Base-by-base conservation (phyloP, 2,113 vertebrate species). In the Ammodytes dubius region DNA sequence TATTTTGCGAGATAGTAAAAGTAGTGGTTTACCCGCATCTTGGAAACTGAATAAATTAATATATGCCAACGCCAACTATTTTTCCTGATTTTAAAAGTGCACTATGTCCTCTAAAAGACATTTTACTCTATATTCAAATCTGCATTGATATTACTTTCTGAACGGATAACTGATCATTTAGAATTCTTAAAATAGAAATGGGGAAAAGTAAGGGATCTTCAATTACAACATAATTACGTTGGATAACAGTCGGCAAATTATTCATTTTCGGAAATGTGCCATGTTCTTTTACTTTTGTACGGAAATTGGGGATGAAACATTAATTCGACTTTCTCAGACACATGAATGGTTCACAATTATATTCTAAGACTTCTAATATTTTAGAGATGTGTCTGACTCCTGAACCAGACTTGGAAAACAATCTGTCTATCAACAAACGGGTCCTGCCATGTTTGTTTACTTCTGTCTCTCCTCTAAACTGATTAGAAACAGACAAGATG, bases 401-500 rank as follows among this genome's bases (percentile, higher is more conserved):
- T 46, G 63, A 74, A 63, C 3, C 14, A 37, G 66, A 66, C 43
- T 40, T 58, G 39, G n/a, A 45, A 40, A 53, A 66, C 59, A 27
- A 27, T 27, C 27, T 27, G 27, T 27, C 27, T 11, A 9, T 59
- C 45, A 6, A 13, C 54, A 45, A 19, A 40, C 52, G 47, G n/a
- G 74, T 70, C 61, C 54, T 19, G 19, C 61, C 61, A n/a, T 58
- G 57, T 82, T 68, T 86, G 71, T 78, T 68, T 77, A 43, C 66
- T 39, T 56, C n/a, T 77, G 65, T 66, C 63, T 77, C 61, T 35
- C 14, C 57, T 74, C 70, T 56, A 40, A 87, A 49, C 17, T 14
- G 43, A 50, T 10, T 19, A 70, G 58, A 70, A 27, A 73, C 50
- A 82, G 84, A 83, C 81, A 27, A 52, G 85, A 90, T 84, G 88